Base-by-base conservation (phyloP, 2,797 vertebrate genomes). In the Oryzias sinensis region DNA sequence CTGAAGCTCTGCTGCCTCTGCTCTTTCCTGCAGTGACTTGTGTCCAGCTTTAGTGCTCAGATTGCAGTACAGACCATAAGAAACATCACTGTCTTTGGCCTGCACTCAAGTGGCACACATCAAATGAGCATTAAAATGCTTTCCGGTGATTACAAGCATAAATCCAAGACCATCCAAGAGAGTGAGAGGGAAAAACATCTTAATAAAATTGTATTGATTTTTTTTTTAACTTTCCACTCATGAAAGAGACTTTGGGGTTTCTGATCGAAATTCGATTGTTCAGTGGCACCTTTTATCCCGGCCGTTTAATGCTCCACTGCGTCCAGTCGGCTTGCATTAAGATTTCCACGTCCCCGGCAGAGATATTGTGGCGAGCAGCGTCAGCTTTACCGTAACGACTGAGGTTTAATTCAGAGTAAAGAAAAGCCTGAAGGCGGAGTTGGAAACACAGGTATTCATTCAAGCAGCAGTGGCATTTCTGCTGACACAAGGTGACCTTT, bases 401-500 rank as follows among this genome's bases (percentile, higher is more conserved):
- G 43, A n/a, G 56, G 24, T 49, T 78, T 72, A 6, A 20, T 65
- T 73, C 44, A 49, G 58, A 62, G 48, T 40, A 40, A 27, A 14
- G 49, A 62, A 65, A 70, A 44, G 59, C 61, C 58, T 17, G 2
- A 54, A 41, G 27, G 55, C 33, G 20, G 59, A 52, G 50, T 59
- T 46, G 9, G 49, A 69, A 56, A 41, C 60, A 62, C 56, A 13
- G 14, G 27, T 17, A 9, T 24, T 61, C 20, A 49, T 59, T 70
- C 64, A 37, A 59, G 43, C 41, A 56, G 15, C 37, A 33, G 27
- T 60, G 60, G 53, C 74, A 79, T 83, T 80, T 81, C 15, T 81
- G 72, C 56, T 51, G 62, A 75, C 53, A 74, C 33, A 53, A 15
- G 22, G 15, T 77, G 75, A 78, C 86, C 76, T 85, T 87, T 75